Conservation (phyloP, 1,140 invertebrate genomes). For the Tetramorium simillimum region DNA sequence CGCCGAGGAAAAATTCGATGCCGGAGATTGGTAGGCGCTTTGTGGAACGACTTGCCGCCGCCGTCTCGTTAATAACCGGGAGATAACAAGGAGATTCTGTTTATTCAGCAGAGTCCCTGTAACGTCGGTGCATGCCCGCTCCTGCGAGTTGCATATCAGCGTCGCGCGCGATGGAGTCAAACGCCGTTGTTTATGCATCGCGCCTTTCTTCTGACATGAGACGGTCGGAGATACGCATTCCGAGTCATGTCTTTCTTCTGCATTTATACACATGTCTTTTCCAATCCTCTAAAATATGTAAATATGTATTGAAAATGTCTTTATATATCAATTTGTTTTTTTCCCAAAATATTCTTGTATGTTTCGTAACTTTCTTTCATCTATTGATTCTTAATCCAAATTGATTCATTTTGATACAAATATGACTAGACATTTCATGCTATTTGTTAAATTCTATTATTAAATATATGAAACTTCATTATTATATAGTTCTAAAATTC, state of each 20-base stretch:
- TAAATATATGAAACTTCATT: background rate
- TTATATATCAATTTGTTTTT: background rate
- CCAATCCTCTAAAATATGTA: background rate
- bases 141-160: constrained; percentile 15
- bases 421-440: background rate
- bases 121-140: background rate
- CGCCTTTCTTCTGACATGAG: background rate
- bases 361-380: background rate
- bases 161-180: constrained; percentile 22
- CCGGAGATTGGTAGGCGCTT: constrained; percentile 38
- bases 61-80: constrained; percentile 50
- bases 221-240: background rate
- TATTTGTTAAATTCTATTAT: background rate
- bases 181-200: constrained; percentile 35
- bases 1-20: constrained; percentile 43
- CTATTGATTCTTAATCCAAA: background rate
- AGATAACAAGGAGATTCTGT: constrained; percentile 50
- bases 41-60: constrained; percentile 16
- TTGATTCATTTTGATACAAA: background rate
- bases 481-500: constrained; percentile 5
- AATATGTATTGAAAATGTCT: background rate
- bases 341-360: background rate
- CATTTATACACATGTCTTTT: background rate
- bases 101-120: constrained; percentile 35
- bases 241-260: background rate